phyloP scores from a whole-genome alignment of 1,140 invertebrate species.

The Trinorchestia longiramus region DNA sequence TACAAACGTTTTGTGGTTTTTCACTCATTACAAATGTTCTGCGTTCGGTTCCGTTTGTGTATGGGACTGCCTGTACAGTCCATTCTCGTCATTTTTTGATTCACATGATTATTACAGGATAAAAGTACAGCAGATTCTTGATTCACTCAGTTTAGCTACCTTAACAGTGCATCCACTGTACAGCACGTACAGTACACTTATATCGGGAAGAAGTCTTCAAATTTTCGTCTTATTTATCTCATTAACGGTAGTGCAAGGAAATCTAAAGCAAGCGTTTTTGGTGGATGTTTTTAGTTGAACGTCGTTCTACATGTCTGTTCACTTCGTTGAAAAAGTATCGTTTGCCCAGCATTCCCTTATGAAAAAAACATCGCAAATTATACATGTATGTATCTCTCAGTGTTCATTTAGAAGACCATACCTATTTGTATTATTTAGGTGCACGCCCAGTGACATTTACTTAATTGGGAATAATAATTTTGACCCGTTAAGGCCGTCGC shows the following conservation, averaged over 20 bases:
- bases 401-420: neutral
- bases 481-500: neutral
- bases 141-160: neutral
- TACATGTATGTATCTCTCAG: neutral
- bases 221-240: neutral
- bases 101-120: neutral
- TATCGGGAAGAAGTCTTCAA: neutral
- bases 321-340: neutral
- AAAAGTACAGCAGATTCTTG: neutral
- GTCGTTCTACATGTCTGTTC: neutral
- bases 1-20: no score
- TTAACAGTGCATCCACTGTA: neutral
- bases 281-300: neutral
- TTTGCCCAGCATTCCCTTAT: neutral
- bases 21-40: no score
- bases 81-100: no score
- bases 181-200: neutral
- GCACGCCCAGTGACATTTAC: neutral
- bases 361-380: neutral
- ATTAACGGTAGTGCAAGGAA: neutral
- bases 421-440: conserved; percentile 1
- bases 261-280: neutral
- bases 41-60: no score
- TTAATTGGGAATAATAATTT: conserved; percentile 11
- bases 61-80: no score